Evolutionary conservation across 2,888 invertebrate species (phyloP).

Genomic region (Callinectes sapidus): DNA sequence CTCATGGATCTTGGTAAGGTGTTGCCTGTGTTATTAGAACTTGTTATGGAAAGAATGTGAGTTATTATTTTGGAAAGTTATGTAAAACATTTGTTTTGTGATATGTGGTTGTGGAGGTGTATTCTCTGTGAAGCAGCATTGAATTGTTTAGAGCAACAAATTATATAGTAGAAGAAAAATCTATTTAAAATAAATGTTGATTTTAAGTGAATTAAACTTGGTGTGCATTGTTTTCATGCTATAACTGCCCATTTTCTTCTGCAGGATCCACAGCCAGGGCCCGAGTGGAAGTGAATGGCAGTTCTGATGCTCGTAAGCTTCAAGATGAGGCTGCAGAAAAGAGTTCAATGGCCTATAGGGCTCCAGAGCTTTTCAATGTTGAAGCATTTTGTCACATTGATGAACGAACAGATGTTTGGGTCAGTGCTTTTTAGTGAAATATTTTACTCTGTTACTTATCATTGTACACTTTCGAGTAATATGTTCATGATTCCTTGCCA

Average conservation of each 20-base stretch:
- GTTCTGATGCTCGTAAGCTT: conserved; percentile 83
- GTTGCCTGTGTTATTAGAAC: neutral
- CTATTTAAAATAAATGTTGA: too few relatives aligned
- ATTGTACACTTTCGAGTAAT: neutral
- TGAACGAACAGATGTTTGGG: conserved; percentile 92
- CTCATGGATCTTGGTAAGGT: conserved; percentile 87
- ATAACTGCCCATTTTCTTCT: neutral
- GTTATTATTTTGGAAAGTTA: neutral
- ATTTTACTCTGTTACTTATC: neutral
- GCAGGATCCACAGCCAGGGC: conserved; percentile 74
- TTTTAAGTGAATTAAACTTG: too few relatives aligned
- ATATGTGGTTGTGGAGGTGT: neutral
- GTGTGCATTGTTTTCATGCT: too few relatives aligned
- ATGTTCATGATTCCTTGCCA: neutral
- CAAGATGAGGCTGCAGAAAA: conserved; percentile 89
- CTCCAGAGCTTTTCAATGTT: conserved; percentile 91
- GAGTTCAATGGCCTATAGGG: conserved; percentile 91
- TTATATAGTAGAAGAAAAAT: too few relatives aligned
- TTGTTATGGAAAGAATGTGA: neutral
- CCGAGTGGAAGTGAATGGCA: conserved; percentile 80
- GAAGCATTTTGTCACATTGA: conserved; percentile 88
- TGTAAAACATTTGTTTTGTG: neutral
- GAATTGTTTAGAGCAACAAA: neutral
- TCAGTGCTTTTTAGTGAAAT: conserved; percentile 74
- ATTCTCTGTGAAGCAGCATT: neutral